phyloP scores from a whole-genome alignment of 2,888 invertebrate species.

The Neoaliturus tenellus region DNA sequence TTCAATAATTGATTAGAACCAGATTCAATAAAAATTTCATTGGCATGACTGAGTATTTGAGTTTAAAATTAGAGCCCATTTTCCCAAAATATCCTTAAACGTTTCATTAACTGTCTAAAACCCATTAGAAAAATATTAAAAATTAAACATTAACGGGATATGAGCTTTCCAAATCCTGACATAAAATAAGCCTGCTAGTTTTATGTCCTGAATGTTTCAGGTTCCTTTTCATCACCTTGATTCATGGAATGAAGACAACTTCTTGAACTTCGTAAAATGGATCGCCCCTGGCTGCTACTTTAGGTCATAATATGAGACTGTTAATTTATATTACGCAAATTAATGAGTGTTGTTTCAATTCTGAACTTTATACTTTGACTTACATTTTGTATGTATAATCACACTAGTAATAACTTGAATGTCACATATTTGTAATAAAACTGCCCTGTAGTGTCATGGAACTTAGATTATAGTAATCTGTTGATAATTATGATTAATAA shows the following conservation, averaged over 20 bases:
- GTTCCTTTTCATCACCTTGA: background rate
- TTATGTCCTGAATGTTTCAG: background rate
- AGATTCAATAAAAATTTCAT: too few species aligned
- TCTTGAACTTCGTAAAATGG: background rate
- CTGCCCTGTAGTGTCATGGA: slow-evolving; percentile 12
- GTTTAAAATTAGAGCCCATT: too few species aligned
- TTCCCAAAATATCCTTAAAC: too few species aligned
- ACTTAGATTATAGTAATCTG: background rate
- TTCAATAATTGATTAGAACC: too few species aligned
- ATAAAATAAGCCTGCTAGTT: too few species aligned
- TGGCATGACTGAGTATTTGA: too few species aligned
- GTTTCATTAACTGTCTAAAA: too few species aligned
- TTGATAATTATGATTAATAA: background rate
- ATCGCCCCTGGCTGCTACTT: slow-evolving; percentile 7
- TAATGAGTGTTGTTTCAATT: background rate
- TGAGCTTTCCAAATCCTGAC: too few species aligned
- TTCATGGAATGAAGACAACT: background rate
- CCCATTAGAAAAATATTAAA: too few species aligned
- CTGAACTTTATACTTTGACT: background rate
- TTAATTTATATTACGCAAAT: background rate
- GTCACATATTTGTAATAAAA: background rate
- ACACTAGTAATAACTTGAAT: slow-evolving; percentile 14
- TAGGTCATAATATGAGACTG: background rate
- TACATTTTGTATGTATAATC: background rate
- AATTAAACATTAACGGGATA: too few species aligned